Evolutionary conservation across 1,140 invertebrate genomes (phyloP).

Genomic region (Potamilus streckersoni): DNA sequence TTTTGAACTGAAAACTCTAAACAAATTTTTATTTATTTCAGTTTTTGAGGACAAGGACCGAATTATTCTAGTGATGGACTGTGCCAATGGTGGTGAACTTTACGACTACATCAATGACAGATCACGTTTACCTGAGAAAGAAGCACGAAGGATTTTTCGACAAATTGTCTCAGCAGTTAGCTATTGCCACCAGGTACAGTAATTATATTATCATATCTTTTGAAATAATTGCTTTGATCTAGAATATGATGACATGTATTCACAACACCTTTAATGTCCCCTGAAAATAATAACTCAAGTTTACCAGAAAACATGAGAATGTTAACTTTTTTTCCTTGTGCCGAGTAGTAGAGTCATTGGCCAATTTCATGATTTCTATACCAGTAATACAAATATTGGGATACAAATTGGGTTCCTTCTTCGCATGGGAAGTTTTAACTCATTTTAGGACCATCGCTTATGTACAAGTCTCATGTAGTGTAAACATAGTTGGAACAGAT

Average conservation of each 20-base stretch:
- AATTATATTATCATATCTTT: not conserved
- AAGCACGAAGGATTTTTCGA: constrained; percentile 95
- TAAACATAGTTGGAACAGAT: too few species aligned
- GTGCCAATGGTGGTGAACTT: constrained; percentile 96
- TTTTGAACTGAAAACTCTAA: too few species aligned
- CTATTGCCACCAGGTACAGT: constrained; percentile 92
- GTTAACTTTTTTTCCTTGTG: too few species aligned
- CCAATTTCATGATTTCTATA: too few species aligned
- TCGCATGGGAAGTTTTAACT: too few species aligned
- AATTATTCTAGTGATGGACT: constrained; percentile 99
- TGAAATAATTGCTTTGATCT: too few species aligned
- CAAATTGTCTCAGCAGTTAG: constrained; percentile 98
- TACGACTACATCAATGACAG: constrained; percentile 97
- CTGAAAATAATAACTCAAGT: not conserved
- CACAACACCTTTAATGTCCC: not conserved
- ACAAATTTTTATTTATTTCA: constrained; percentile 69
- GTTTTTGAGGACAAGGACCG: constrained; percentile 99
- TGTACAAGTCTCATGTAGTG: too few species aligned
- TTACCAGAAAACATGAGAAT: not conserved
- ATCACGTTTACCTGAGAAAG: constrained; percentile 89
- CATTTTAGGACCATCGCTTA: too few species aligned
- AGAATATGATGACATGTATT: not conserved
- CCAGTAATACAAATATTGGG: too few species aligned
- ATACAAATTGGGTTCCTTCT: too few species aligned
- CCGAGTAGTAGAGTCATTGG: too few species aligned